Percentiles rank a stretch among this genome's conserved stretches.
These are phyloP conservation scores for Holocentrus rufus DNA, from an alignment of 2,797 vertebrate species.

Conservation along the genomic window DNA sequence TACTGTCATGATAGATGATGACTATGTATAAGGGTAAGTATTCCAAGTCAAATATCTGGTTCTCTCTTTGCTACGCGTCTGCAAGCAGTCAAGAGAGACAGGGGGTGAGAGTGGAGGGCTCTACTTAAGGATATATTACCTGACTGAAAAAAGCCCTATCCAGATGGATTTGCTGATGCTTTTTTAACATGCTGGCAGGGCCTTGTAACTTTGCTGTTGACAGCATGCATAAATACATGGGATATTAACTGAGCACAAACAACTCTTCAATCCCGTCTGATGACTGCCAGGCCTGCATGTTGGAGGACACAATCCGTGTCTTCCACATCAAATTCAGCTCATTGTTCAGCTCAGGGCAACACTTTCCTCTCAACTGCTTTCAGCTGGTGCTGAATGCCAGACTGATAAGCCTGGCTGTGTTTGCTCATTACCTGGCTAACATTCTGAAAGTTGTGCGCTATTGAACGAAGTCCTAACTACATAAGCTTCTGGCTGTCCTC, in stretches of 20 bases:
- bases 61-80: constrained; percentile 45
- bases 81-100: constrained; percentile 27
- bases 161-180: constrained; percentile 73
- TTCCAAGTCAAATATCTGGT: constrained; percentile 68
- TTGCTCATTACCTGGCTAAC: not conserved
- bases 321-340: constrained; percentile 11
- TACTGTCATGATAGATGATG: constrained; percentile 52
- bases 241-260: constrained; percentile 65
- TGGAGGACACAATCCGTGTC: constrained; percentile 8
- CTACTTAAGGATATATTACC: constrained; percentile 66
- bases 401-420: not conserved
- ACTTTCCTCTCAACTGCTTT: constrained; percentile 1
- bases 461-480: constrained; percentile 3
- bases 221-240: constrained; percentile 61
- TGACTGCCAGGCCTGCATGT: constrained; percentile 37
- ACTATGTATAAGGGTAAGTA: constrained; percentile 6
- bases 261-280: constrained; percentile 53
- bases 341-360: not conserved
- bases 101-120: constrained; percentile 23
- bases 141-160: constrained; percentile 56
- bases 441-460: not conserved
- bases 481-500: not conserved
- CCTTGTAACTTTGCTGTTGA: constrained; percentile 58
- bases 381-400: not conserved
- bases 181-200: constrained; percentile 52